These are phyloP conservation scores for Nyctibius bracteatus DNA, from an alignment of 2,113 vertebrate species.

Conservation along the genomic window DNA sequence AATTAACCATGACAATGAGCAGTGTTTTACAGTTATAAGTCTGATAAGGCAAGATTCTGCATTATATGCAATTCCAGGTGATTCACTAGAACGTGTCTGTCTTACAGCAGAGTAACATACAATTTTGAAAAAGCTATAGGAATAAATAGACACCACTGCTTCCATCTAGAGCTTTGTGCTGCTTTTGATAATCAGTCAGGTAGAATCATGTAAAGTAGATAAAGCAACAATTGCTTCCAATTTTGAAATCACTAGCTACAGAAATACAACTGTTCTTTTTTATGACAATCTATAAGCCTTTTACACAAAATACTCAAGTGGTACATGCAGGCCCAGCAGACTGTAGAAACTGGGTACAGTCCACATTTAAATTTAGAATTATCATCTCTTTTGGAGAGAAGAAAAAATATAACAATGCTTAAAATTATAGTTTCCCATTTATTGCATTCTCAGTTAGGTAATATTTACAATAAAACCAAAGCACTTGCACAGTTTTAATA, in stretches of 20 bases:
- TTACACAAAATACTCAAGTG: not conserved
- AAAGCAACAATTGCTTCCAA: not conserved
- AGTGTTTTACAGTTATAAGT: not conserved
- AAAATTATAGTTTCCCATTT: not conserved
- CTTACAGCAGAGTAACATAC: not conserved
- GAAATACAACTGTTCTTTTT: not conserved
- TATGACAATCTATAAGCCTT: not conserved
- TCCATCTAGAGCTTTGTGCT: not conserved
- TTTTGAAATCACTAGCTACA: not conserved
- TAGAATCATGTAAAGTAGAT: not conserved
- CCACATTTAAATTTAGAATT: not conserved
- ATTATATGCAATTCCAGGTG: not conserved
- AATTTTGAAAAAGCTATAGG: not conserved
- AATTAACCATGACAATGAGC: not conserved
- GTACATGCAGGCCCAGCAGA: not conserved
- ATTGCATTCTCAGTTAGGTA: not conserved
- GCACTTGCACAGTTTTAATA: not conserved
- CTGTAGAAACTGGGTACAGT: not conserved
- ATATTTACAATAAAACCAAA: not conserved
- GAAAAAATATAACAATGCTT: not conserved
- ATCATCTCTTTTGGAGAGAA: not conserved
- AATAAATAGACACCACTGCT: not conserved
- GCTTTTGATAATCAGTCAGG: not conserved
- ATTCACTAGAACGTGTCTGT: not conserved
- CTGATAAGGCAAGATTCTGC: not conserved